These are phyloP conservation scores for Brotula barbata DNA, from an alignment of 2,797 vertebrate species.

Conservation along the genomic window DNA sequence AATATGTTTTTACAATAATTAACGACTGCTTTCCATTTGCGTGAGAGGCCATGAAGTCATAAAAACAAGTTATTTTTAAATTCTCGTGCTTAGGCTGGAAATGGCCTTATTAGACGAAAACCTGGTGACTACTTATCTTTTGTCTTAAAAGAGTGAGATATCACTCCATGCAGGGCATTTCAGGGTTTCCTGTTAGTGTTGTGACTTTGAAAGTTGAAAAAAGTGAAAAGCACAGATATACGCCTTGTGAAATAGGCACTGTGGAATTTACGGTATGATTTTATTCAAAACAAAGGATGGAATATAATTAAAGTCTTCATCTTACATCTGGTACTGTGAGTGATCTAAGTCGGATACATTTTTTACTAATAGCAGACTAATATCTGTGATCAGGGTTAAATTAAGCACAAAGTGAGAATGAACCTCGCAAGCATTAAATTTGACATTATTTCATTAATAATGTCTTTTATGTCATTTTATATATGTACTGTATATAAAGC, in stretches of 20 bases:
- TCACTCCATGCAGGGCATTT: conserved; percentile 21
- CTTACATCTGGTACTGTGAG: too few relatives aligned
- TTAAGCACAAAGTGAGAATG: conserved; percentile 27
- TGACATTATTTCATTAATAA: too few relatives aligned
- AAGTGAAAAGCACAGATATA: not conserved
- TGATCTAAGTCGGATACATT: too few relatives aligned
- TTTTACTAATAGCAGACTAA: conserved; percentile 7
- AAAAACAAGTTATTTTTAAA: conserved; percentile 76
- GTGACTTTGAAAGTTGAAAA: conserved; percentile 10
- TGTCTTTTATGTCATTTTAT: too few relatives aligned
- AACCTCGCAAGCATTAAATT: conserved; percentile 49
- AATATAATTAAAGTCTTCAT: too few relatives aligned
- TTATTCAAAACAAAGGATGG: too few relatives aligned
- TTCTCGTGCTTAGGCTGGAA: conserved; percentile 50
- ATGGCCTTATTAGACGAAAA: conserved; percentile 51
- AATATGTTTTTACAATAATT: conserved; percentile 69
- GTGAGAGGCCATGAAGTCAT: conserved; percentile 59
- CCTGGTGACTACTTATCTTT: conserved; percentile 30
- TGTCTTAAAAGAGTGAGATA: conserved; percentile 20
- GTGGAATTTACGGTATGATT: too few relatives aligned
- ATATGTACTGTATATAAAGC: not conserved
- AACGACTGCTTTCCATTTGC: conserved; percentile 74
- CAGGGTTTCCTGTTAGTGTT: not conserved
- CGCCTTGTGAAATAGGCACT: too few relatives aligned
- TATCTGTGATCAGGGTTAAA: conserved; percentile 39